Conservation (phyloP, 2,888 invertebrate genomes). For the Linnaemya tessellans region DNA sequence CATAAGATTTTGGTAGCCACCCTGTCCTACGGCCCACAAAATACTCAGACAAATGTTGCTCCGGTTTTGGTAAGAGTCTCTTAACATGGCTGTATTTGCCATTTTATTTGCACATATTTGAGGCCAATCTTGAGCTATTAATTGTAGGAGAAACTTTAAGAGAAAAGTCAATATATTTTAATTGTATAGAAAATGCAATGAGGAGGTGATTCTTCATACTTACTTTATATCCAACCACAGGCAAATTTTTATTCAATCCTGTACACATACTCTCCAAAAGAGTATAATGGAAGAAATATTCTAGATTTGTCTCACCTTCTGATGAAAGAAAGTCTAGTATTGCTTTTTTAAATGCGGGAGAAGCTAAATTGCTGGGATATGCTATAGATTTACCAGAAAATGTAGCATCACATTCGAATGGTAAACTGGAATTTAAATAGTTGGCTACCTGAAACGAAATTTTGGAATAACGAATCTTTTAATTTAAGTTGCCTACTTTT, state of each 20-base stretch:
- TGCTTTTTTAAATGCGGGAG: slow-evolving; percentile 75
- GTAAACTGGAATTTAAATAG: slow-evolving; percentile 78
- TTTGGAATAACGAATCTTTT: neutral
- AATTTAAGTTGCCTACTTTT: no score
- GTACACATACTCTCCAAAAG: slow-evolving; percentile 88
- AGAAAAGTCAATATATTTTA: neutral
- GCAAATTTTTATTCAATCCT: slow-evolving; percentile 88
- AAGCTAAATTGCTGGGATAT: slow-evolving; percentile 80
- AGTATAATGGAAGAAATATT: slow-evolving; percentile 88
- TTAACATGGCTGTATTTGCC: slow-evolving; percentile 86
- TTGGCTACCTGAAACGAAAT: slow-evolving; percentile 75
- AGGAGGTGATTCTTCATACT: slow-evolving; percentile 16
- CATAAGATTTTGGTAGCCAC: slow-evolving; percentile 86
- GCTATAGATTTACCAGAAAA: slow-evolving; percentile 79
- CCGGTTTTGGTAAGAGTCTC: slow-evolving; percentile 91
- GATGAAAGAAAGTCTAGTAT: slow-evolving; percentile 83
- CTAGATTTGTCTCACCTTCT: slow-evolving; percentile 86
- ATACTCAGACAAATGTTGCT: slow-evolving; percentile 89
- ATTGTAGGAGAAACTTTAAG: slow-evolving; percentile 86
- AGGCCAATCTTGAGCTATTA: slow-evolving; percentile 87
- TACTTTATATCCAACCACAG: slow-evolving; percentile 85
- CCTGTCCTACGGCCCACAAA: slow-evolving; percentile 91
- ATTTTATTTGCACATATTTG: slow-evolving; percentile 86
- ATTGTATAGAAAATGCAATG: neutral
- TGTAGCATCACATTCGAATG: slow-evolving; percentile 79